phyloP scores from a whole-genome alignment of 2,888 invertebrate species.

The Sarcophaga subvicina region DNA sequence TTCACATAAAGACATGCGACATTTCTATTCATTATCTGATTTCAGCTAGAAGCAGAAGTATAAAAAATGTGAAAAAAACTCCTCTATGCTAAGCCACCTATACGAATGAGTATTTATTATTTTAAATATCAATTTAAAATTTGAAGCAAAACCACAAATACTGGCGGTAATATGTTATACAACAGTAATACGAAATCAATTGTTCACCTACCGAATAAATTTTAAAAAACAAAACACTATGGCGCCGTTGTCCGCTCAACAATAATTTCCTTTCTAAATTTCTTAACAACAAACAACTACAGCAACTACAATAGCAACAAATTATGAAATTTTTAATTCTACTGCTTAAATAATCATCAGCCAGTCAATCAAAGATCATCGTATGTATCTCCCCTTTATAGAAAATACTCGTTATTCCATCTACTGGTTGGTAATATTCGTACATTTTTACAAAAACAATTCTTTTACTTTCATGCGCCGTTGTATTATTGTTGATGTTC shows the following conservation, averaged over 20 bases:
- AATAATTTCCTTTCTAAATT: conserved; percentile 49
- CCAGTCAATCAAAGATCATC: conserved; percentile 15
- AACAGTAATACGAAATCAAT: not conserved
- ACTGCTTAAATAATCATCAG: conserved; percentile 32
- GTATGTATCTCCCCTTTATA: not conserved
- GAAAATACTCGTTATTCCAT: conserved; percentile 6
- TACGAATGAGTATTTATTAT: no score
- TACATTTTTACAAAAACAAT: not conserved
- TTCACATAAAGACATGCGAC: no score
- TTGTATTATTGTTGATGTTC: conserved; percentile 22
- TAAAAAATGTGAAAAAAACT: no score
- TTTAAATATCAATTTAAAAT: no score
- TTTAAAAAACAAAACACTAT: conserved; percentile 27
- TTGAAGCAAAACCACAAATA: no score
- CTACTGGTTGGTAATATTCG: no score
- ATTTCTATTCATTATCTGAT: no score
- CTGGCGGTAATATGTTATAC: no score
- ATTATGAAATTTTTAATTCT: conserved; percentile 32
- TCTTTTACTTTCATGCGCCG: not conserved
- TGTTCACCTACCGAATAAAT: not conserved
- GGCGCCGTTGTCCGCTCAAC: conserved; percentile 47
- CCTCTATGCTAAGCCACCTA: no score
- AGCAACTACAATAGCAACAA: not conserved
- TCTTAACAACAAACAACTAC: not conserved
- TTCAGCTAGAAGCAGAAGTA: no score